These are phyloP conservation scores for Carassius carassius DNA, from an alignment of 2,113 vertebrate species.

Conservation along the genomic window DNA sequence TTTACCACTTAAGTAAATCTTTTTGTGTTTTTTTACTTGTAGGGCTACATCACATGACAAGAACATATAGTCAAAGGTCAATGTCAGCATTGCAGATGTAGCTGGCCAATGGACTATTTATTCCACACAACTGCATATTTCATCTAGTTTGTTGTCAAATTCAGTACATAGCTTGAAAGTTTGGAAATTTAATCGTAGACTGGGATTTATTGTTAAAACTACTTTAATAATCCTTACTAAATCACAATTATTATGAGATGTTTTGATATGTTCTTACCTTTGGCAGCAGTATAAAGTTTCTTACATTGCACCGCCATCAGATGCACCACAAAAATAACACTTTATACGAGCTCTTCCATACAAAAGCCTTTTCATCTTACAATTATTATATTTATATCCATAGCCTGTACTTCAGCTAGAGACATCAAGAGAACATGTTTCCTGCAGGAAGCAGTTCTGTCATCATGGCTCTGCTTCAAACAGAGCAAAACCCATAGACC, in stretches of 20 bases:
- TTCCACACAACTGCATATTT: neutral
- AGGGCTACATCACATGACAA: neutral
- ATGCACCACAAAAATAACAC: neutral
- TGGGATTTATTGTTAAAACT: neutral
- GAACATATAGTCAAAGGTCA: neutral
- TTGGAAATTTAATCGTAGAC: neutral
- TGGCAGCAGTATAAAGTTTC: neutral
- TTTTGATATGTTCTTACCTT: neutral
- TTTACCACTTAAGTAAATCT: neutral
- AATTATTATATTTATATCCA: conserved; percentile 13
- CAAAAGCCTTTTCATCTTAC: neutral
- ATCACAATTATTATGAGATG: neutral
- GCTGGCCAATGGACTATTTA: neutral
- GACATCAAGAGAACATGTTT: neutral
- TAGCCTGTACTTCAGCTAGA: neutral
- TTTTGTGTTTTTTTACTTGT: neutral
- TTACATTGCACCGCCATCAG: neutral
- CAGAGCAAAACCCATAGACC: neutral
- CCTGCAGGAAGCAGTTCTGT: neutral
- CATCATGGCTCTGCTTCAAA: neutral
- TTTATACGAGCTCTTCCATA: neutral
- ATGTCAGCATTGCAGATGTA: neutral
- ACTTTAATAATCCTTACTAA: neutral
- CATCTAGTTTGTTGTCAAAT: neutral
- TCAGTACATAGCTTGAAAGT: neutral